Conservation (phyloP, 2,113 vertebrate genomes). For the Mandrillus leucophaeus region DNA sequence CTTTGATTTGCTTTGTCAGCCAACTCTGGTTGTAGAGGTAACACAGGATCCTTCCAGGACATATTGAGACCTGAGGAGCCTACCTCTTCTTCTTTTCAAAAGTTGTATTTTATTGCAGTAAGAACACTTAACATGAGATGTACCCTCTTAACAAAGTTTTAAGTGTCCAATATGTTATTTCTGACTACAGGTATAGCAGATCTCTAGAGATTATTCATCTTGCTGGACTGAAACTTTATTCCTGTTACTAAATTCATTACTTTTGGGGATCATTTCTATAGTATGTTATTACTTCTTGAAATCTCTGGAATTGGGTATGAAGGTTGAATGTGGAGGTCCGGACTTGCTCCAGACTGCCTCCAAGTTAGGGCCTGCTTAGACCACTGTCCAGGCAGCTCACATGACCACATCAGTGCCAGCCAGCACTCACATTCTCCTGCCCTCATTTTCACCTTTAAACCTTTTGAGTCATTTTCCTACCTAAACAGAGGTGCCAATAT, state of each 20-base stretch:
- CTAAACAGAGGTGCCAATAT: background rate
- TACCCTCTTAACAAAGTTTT: background rate
- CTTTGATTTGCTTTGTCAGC: slow-evolving; percentile 18
- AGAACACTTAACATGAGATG: background rate
- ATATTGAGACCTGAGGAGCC: background rate
- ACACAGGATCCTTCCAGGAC: background rate
- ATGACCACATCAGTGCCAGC: background rate
- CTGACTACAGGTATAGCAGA: background rate
- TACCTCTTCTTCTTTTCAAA: background rate
- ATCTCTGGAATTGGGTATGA: background rate
- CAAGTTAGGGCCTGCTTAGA: background rate
- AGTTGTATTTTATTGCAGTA: background rate
- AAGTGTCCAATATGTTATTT: background rate
- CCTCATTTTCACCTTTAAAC: background rate
- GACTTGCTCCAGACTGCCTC: background rate
- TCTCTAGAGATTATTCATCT: background rate
- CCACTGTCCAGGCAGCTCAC: background rate
- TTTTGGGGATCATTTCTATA: background rate
- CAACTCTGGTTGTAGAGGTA: background rate
- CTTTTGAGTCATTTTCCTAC: background rate
- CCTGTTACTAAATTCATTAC: background rate
- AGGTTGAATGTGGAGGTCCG: background rate
- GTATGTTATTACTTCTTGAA: background rate
- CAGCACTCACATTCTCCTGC: background rate
- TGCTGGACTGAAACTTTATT: background rate